Evolutionary conservation across 1,140 invertebrate species (phyloP).

Genomic region (Asobara japonica): DNA sequence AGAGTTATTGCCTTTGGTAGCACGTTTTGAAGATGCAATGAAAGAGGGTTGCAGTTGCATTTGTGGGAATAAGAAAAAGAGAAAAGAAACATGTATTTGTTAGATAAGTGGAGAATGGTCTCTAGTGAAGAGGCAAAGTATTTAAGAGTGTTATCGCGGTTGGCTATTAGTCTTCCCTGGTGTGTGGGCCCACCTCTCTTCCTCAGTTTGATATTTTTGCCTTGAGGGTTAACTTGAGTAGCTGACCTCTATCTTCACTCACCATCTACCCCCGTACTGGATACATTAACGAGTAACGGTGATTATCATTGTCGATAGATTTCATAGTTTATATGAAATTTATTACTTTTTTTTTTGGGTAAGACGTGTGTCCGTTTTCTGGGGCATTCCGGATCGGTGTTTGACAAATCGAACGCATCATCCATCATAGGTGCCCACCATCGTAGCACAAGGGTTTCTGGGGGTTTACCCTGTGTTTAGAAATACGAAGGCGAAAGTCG

Average conservation of each 20-base stretch:
- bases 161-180: slow-evolving; percentile 65
- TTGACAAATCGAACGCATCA: no score
- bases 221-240: slow-evolving; percentile 65
- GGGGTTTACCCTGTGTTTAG: no score
- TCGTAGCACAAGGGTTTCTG: no score
- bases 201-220: slow-evolving; percentile 36
- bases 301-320: no score
- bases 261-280: slow-evolving; percentile 52
- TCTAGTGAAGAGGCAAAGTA: slow-evolving; percentile 60
- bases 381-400: no score
- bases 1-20: slow-evolving; percentile 4
- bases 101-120: slow-evolving; percentile 39
- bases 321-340: neutral
- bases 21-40: neutral
- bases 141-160: slow-evolving; percentile 65
- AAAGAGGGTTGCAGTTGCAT: neutral
- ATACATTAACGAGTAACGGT: slow-evolving; percentile 36
- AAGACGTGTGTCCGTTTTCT: no score
- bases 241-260: slow-evolving; percentile 52
- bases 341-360: no score
- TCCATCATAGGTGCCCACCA: no score
- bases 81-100: slow-evolving; percentile 16
- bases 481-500: no score
- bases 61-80: slow-evolving; percentile 21
- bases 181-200: slow-evolving; percentile 57